A percentile compares a stretch with the other conserved stretches of the same genome.
Evolutionary conservation across 2,113 vertebrate genomes (phyloP).

Genomic region (Lynx canadensis): DNA sequence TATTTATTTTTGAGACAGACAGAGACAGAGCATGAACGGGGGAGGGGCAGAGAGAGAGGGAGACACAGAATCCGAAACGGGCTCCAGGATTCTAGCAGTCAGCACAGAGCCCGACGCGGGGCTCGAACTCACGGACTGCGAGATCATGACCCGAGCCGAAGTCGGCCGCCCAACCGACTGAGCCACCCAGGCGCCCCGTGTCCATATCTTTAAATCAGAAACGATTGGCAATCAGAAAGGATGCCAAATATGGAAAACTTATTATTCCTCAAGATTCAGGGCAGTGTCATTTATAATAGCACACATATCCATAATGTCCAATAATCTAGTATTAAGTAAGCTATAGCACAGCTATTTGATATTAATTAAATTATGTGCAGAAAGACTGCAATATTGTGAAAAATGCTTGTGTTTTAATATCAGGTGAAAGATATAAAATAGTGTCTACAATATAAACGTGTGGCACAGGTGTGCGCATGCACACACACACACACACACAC

Average conservation of each 20-base stretch:
- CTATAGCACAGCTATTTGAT: neutral
- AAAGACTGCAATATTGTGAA: neutral
- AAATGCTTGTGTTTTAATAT: constrained; percentile 3
- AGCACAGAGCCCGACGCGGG: too few species aligned
- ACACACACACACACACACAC: neutral
- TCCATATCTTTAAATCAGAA: constrained; percentile 10
- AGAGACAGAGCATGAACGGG: too few species aligned
- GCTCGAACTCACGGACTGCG: too few species aligned
- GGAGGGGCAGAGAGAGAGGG: too few species aligned
- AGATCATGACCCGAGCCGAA: too few species aligned
- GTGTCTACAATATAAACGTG: neutral
- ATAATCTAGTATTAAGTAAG: constrained; percentile 41
- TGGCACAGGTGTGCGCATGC: too few species aligned
- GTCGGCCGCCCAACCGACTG: too few species aligned
- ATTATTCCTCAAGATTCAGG: constrained; percentile 43
- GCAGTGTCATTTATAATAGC: constrained; percentile 8
- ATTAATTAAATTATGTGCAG: constrained; percentile 31
- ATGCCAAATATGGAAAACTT: neutral
- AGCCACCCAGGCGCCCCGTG: neutral
- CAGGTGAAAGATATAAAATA: constrained; percentile 10
- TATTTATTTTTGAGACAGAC: too few species aligned
- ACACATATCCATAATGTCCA: neutral
- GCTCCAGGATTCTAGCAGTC: too few species aligned
- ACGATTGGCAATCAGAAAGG: constrained; percentile 24
- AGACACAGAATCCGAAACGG: too few species aligned